Evolutionary conservation across 2,113 vertebrate genomes (phyloP).

Genomic region (Chaetura pelagica): DNA sequence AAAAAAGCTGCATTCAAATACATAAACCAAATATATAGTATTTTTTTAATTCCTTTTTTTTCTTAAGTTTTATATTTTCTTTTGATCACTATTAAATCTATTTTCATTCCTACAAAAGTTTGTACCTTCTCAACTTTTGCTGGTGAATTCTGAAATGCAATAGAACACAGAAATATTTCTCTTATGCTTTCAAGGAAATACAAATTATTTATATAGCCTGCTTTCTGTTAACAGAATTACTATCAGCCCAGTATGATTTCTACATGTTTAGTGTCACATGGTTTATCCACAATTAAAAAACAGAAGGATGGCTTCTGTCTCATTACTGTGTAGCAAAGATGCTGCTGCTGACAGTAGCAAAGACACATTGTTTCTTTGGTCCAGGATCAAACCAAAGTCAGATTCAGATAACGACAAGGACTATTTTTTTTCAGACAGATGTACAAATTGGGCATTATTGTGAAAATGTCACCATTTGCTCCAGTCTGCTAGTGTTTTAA

Average conservation of each 20-base stretch:
- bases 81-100: background rate
- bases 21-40: background rate
- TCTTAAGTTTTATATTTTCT: background rate
- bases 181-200: background rate
- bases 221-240: background rate
- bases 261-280: background rate
- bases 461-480: background rate
- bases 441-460: background rate
- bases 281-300: background rate
- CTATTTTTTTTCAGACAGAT: background rate
- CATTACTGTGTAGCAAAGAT: background rate
- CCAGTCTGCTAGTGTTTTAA: background rate
- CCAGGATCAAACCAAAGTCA: background rate
- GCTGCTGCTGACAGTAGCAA: background rate
- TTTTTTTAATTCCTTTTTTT: background rate
- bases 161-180: background rate
- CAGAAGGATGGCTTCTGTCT: background rate
- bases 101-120: background rate
- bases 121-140: background rate
- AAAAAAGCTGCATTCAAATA: background rate
- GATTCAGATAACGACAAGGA: background rate
- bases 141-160: background rate
- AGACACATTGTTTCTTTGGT: background rate
- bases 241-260: background rate
- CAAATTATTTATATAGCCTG: accelerated